Evolutionary conservation across 1,140 invertebrate genomes (phyloP).

Genomic region (Antheraea mylitta): DNA sequence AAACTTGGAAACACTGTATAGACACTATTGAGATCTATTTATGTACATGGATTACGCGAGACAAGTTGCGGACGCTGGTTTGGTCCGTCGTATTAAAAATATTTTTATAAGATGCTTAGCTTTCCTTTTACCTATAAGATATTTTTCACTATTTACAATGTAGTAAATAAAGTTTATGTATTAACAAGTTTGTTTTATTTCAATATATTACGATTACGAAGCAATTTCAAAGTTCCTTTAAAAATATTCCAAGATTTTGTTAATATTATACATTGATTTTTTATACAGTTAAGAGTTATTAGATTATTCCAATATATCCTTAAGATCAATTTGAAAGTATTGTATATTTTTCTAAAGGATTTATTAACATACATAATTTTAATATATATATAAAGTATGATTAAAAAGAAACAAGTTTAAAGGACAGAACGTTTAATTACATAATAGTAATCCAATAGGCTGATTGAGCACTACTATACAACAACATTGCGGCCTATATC

Average conservation of each 20-base stretch:
- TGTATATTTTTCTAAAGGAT: no score
- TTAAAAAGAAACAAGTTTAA: slow-evolving; percentile 2
- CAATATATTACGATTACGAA: neutral
- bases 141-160: slow-evolving; percentile 73
- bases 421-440: slow-evolving; percentile 34
- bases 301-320: no score
- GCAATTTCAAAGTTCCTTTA: no score
- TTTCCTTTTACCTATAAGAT: slow-evolving; percentile 66
- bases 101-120: slow-evolving; percentile 78
- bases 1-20: slow-evolving; percentile 21
- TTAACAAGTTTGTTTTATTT: slow-evolving; percentile 32
- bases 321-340: no score
- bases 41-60: slow-evolving; percentile 12
- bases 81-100: slow-evolving; percentile 63
- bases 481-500: slow-evolving; percentile 27
- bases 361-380: neutral
- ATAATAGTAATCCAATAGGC: slow-evolving; percentile 40
- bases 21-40: slow-evolving; percentile 17
- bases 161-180: slow-evolving; percentile 71
- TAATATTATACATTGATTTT: no score
- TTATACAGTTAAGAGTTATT: no score
- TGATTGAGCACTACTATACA: slow-evolving; percentile 40
- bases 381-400: neutral
- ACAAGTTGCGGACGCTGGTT: slow-evolving; percentile 57
- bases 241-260: no score